Evolutionary conservation across 2,113 vertebrate species (phyloP).

Genomic region (Andinoacara biseriatus): DNA sequence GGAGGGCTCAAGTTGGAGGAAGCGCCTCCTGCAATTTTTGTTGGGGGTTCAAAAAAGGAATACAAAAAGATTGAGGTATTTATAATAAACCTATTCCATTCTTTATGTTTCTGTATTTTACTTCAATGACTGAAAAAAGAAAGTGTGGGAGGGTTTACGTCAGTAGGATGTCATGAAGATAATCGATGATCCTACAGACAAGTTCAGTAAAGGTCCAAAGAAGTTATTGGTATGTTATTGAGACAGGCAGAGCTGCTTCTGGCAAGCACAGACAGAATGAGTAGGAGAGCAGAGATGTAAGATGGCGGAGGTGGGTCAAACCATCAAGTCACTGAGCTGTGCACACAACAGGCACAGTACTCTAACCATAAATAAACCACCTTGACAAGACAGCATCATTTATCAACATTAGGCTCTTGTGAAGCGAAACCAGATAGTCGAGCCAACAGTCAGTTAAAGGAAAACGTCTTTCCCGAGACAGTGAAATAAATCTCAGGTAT

Average conservation of each 20-base stretch:
- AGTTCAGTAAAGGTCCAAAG: constrained; percentile 24
- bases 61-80: background rate
- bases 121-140: background rate
- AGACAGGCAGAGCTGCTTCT: constrained; percentile 5
- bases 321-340: constrained; percentile 48
- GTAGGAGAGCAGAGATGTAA: constrained; percentile 16
- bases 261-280: constrained; percentile 16
- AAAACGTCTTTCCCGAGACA: constrained; percentile 30
- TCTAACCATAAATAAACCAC: constrained; percentile 62
- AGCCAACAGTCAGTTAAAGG: constrained; percentile 36
- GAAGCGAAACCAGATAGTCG: constrained; percentile 35
- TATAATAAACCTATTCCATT: background rate
- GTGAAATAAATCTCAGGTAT: constrained; percentile 26
- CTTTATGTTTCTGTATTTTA: background rate
- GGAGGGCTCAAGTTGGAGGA: constrained; percentile 10
- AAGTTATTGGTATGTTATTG: constrained; percentile 6
- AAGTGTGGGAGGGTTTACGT: background rate
- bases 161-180: background rate
- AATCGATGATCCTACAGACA: background rate
- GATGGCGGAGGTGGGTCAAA: constrained; percentile 49
- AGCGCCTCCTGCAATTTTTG: constrained; percentile 3
- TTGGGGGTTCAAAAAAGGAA: background rate
- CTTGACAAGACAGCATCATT: constrained; percentile 56
- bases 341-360: constrained; percentile 28
- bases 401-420: constrained; percentile 60